Percentiles rank a stretch among this genome's conserved stretches.
Evolutionary conservation across 2,888 invertebrate genomes (phyloP).

Genomic region (Bellardia bayeri): DNA sequence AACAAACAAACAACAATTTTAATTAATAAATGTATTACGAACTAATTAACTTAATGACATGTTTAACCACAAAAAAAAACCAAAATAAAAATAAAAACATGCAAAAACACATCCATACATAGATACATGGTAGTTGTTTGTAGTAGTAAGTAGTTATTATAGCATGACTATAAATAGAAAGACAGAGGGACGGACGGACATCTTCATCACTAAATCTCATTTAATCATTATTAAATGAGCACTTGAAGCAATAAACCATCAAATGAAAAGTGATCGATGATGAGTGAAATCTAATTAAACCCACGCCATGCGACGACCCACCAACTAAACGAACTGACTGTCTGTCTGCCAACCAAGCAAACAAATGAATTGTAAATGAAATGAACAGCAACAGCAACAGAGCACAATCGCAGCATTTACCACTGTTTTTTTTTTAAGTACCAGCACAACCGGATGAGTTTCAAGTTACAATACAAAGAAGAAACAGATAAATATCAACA

Average conservation of each 20-base stretch:
- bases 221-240: constrained; percentile 68
- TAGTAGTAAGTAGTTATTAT: constrained; percentile 1
- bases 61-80: constrained; percentile 35
- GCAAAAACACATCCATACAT: background rate
- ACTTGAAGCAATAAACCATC: constrained; percentile 71
- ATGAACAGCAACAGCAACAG: constrained; percentile 12
- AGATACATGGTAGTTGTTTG: background rate
- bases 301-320: constrained; percentile 65
- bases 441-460: constrained; percentile 59
- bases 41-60: constrained; percentile 68
- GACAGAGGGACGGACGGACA: constrained; percentile 23
- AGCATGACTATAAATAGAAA: background rate
- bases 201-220: constrained; percentile 59
- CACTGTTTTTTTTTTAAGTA: constrained; percentile 18
- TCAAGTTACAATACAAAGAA: constrained; percentile 68
- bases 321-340: background rate
- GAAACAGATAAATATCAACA: constrained; percentile 74
- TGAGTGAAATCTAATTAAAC: constrained; percentile 75
- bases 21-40: constrained; percentile 53
- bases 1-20: constrained; percentile 32
- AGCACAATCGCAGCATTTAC: constrained; percentile 27
- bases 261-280: constrained; percentile 73
- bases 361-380: constrained; percentile 47
- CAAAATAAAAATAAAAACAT: constrained; percentile 1
- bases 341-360: constrained; percentile 38